Conservation (phyloP, 2,797 vertebrate species). For the Malacoraja senta region DNA sequence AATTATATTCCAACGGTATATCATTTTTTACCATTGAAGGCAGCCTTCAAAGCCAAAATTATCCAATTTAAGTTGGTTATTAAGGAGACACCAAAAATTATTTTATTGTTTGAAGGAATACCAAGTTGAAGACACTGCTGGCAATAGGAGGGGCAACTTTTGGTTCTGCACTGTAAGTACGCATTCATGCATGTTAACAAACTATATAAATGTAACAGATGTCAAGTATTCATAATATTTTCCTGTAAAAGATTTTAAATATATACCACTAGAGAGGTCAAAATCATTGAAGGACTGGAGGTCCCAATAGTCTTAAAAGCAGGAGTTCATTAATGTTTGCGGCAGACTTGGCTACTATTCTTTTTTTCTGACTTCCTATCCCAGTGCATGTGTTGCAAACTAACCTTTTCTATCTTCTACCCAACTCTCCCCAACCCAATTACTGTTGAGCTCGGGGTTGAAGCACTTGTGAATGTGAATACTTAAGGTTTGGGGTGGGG, state of each 20-base stretch:
- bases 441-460: too few species aligned
- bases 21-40: neutral
- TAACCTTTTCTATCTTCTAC: too few species aligned
- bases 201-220: neutral
- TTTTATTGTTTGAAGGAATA: constrained; percentile 1
- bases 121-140: neutral
- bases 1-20: neutral
- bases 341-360: neutral
- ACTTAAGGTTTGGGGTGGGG: too few species aligned
- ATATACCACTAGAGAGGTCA: neutral
- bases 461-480: too few species aligned
- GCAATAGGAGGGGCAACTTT: neutral
- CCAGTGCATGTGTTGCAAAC: too few species aligned
- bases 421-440: too few species aligned
- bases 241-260: neutral
- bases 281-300: too few species aligned
- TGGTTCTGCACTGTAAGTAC: neutral
- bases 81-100: neutral
- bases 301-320: too few species aligned
- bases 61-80: neutral
- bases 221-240: neutral
- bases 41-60: neutral
- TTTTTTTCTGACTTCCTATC: too few species aligned
- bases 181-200: neutral
- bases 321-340: neutral